A percentile compares a stretch with the other conserved stretches of the same genome.
Evolutionary conservation across 2,113 vertebrate genomes (phyloP).

Genomic region (Gobius niger): DNA sequence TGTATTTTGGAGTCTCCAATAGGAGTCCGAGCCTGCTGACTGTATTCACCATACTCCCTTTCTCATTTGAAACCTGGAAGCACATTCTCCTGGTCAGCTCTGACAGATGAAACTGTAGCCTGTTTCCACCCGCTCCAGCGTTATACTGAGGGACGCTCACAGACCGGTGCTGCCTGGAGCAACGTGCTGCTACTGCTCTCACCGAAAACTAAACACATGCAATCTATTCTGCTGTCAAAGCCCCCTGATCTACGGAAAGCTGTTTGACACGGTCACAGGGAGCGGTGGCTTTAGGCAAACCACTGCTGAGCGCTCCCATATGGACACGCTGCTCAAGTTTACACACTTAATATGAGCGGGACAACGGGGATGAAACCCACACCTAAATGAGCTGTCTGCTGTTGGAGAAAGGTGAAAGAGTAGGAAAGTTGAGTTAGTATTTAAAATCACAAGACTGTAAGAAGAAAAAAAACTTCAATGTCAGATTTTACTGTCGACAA

Average conservation of each 20-base stretch:
- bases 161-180: constrained; percentile 47
- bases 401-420: background rate
- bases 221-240: constrained; percentile 73
- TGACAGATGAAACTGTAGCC: constrained; percentile 59
- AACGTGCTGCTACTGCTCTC: constrained; percentile 50
- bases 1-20: constrained; percentile 1
- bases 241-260: constrained; percentile 51
- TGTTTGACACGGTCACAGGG: constrained; percentile 62
- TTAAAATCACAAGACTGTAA: too few relatives aligned
- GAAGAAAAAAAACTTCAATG: too few relatives aligned
- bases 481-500: too few relatives aligned
- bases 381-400: constrained; percentile 13
- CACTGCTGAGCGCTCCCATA: constrained; percentile 36
- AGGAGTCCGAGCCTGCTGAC: constrained; percentile 36
- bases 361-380: constrained; percentile 22
- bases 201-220: constrained; percentile 66
- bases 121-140: constrained; percentile 41
- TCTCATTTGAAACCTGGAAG: constrained; percentile 52
- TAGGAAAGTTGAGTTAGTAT: too few relatives aligned
- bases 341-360: constrained; percentile 14
- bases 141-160: constrained; percentile 53
- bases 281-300: constrained; percentile 62
- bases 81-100: constrained; percentile 54
- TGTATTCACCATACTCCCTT: constrained; percentile 45
- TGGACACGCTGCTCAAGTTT: constrained; percentile 31